Evolutionary conservation across 2,113 vertebrate genomes (phyloP).

Genomic region (Clarias batrachus): DNA sequence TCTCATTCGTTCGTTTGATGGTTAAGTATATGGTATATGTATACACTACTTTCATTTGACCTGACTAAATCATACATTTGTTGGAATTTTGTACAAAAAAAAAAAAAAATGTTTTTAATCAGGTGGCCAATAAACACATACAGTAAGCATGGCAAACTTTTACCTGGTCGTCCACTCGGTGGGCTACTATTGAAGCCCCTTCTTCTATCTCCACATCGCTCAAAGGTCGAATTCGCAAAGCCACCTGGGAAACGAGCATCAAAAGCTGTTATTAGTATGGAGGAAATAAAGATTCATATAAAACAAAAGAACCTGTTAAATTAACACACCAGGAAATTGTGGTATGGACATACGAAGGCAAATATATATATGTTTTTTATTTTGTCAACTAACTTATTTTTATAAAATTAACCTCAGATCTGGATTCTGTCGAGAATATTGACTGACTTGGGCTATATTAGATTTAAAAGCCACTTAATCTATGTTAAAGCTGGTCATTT

Average conservation of each 20-base stretch:
- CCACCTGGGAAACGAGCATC: slow-evolving; percentile 73
- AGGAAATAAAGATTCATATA: not conserved
- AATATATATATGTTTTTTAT: not conserved
- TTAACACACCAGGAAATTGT: not conserved
- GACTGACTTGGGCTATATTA: not conserved
- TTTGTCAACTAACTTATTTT: not conserved
- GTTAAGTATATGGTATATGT: too few species aligned
- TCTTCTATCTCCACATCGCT: slow-evolving; percentile 83
- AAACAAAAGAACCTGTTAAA: not conserved
- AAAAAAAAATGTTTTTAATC: not conserved
- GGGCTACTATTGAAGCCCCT: slow-evolving; percentile 81
- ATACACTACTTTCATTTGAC: not conserved
- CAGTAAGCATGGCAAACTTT: slow-evolving; percentile 15
- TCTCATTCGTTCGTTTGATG: too few species aligned
- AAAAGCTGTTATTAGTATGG: not conserved
- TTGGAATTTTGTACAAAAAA: not conserved
- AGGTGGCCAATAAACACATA: not conserved
- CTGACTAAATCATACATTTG: not conserved
- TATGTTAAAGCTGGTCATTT: not conserved
- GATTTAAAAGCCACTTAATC: not conserved
- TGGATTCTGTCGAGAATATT: not conserved
- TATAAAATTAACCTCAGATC: not conserved
- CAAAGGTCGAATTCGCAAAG: slow-evolving; percentile 85
- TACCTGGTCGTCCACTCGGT: slow-evolving; percentile 87
- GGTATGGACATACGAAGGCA: not conserved